Evolutionary conservation across 1,140 invertebrate genomes (phyloP).

Genomic region (Gonatopus flavifemur): DNA sequence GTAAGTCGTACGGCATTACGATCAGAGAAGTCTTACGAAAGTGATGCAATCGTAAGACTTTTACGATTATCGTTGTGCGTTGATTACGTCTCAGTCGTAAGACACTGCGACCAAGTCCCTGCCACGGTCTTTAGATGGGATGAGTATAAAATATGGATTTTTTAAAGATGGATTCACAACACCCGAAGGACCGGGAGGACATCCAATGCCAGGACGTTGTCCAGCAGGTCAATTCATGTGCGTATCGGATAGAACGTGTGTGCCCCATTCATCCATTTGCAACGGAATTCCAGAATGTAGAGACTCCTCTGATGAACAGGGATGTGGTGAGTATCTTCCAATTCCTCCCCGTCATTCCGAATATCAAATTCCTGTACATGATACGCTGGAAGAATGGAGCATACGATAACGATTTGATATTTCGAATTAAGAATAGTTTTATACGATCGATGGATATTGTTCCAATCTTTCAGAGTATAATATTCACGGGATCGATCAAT

Average conservation of each 20-base stretch:
- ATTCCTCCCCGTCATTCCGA: background rate
- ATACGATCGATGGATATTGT: too few relatives aligned
- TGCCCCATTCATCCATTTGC: conserved; percentile 60
- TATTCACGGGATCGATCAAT: too few relatives aligned
- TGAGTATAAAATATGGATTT: background rate
- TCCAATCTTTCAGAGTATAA: background rate
- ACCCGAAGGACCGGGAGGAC: conserved; percentile 18
- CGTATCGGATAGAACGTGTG: conserved; percentile 57
- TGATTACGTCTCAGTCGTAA: background rate
- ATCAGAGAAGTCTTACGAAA: too few relatives aligned
- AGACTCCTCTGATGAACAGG: conserved; percentile 76
- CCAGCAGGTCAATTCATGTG: conserved; percentile 57
- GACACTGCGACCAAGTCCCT: background rate
- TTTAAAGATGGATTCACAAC: background rate
- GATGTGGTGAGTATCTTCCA: conserved; percentile 62
- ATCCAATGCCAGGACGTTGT: conserved; percentile 45
- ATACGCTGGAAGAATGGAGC: too few relatives aligned
- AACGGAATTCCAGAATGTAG: conserved; percentile 68
- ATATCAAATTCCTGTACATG: too few relatives aligned
- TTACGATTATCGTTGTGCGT: background rate
- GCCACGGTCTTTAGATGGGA: background rate
- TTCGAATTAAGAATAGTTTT: too few relatives aligned
- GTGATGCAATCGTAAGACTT: too few relatives aligned
- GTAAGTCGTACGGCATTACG: too few relatives aligned
- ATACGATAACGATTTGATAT: too few relatives aligned